phyloP scores from a whole-genome alignment of 92 coral and sea anemone genomes.

The Paragorgia papillata region DNA sequence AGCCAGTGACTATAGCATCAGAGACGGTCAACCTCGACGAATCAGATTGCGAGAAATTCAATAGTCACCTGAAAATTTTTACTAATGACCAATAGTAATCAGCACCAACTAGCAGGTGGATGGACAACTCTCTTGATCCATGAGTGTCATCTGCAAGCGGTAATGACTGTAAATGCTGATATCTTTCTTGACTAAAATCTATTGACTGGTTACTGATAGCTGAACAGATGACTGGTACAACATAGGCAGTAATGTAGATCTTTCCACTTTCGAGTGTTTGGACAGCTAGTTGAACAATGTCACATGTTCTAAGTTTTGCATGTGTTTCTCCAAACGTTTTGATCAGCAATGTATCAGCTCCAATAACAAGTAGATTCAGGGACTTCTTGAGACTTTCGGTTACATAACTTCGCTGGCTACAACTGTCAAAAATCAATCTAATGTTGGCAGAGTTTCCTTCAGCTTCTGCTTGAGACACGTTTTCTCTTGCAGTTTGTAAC shows the following conservation, averaged over 20 bases:
- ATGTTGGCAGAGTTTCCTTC: conserved; percentile 7
- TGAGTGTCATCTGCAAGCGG: conserved; percentile 27
- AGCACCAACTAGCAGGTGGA: conserved; percentile 39
- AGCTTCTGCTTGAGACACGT: conserved; percentile 18
- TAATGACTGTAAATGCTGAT: conserved; percentile 16
- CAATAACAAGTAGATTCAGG: conserved; percentile 24
- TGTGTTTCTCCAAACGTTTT: conserved; percentile 53
- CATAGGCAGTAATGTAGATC: conserved; percentile 26
- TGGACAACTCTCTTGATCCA: neutral
- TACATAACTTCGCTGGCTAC: conserved; percentile 49
- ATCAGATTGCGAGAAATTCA: too few species aligned
- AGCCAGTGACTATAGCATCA: too few species aligned
- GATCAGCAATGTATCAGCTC: conserved; percentile 43
- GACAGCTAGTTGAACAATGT: conserved; percentile 43
- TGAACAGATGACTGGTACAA: conserved; percentile 56
- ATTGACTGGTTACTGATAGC: conserved; percentile 49
- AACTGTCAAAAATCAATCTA: conserved; percentile 44
- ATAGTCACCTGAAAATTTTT: too few species aligned
- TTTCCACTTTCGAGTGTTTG: conserved; percentile 37
- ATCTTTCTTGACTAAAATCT: conserved; percentile 7
- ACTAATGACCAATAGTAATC: conserved; percentile 50
- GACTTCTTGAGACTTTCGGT: conserved; percentile 3
- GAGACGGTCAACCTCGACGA: too few species aligned
- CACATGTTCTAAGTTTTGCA: conserved; percentile 33
- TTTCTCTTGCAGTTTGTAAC: too few species aligned